phyloP scores from a whole-genome alignment of 2,797 vertebrate species.

The Lepus townsendii region DNA sequence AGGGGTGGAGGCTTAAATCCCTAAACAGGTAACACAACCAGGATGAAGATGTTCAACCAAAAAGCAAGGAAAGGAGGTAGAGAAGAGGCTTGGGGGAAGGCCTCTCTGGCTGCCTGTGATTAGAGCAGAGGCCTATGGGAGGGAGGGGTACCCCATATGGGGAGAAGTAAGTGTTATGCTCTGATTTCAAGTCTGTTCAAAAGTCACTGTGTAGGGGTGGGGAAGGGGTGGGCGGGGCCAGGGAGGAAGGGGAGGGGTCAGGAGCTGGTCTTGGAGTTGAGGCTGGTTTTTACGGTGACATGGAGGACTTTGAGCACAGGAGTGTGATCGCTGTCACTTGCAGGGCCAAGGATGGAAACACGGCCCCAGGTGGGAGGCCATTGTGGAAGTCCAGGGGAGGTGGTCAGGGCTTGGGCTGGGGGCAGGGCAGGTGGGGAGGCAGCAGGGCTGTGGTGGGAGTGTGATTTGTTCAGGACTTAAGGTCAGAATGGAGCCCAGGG shows the following conservation, averaged over 20 bases:
- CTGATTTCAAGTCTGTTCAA: neutral
- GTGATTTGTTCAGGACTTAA: too few relatives aligned
- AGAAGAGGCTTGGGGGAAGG: neutral
- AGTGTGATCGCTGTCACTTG: neutral
- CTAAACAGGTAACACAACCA: neutral
- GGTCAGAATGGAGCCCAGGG: too few relatives aligned
- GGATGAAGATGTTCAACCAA: neutral
- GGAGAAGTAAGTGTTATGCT: neutral
- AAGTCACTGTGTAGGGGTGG: neutral
- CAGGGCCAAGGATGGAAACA: neutral
- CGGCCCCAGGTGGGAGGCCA: neutral
- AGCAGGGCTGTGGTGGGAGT: too few relatives aligned
- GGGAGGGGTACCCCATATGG: neutral
- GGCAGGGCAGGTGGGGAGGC: too few relatives aligned
- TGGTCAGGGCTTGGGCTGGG: neutral
- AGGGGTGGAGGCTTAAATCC: neutral
- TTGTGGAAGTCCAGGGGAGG: neutral
- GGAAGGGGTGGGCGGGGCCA: neutral
- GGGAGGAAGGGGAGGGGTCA: too few relatives aligned
- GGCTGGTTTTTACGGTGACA: too few relatives aligned
- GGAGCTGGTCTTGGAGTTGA: too few relatives aligned
- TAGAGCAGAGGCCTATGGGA: neutral
- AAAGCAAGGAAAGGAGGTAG: neutral
- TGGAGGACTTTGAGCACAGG: neutral
- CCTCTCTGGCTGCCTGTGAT: too few relatives aligned